A percentile compares a stretch with the other conserved stretches of the same genome.
Conservation (phyloP, 2,113 vertebrate genomes). For the human (Homo sapiens) region DNA sequence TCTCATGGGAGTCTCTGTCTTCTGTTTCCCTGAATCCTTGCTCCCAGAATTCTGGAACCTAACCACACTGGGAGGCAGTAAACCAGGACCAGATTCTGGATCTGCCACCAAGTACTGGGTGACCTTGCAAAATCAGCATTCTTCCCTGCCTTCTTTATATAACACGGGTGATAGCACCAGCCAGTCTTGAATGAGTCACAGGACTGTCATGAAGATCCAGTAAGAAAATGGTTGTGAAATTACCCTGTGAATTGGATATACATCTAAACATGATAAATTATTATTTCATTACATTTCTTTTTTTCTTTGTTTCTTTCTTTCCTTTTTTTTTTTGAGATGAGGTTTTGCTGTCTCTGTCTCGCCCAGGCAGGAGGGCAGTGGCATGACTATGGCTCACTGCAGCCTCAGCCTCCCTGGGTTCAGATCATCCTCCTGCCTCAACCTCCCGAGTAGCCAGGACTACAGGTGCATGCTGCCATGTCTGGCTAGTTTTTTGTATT, state of each 20-base stretch:
- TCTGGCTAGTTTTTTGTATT: no score
- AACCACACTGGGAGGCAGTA: not conserved
- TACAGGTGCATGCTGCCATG: no score
- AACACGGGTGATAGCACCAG: not conserved
- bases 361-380: no score
- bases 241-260: not conserved
- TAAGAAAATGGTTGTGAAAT: constrained; percentile 8
- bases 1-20: not conserved
- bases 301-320: no score
- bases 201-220: not conserved
- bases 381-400: no score
- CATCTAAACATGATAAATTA: not conserved
- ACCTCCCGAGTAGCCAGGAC: no score
- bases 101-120: not conserved
- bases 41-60: not conserved
- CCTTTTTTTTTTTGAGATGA: no score
- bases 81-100: not conserved
- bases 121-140: not conserved
- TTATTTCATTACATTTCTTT: not conserved
- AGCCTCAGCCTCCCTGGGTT: no score
- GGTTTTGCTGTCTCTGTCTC: no score
- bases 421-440: no score
- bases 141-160: not conserved
- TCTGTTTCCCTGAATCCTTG: not conserved
- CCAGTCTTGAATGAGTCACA: not conserved